These are phyloP conservation scores for Megaleporinus macrocephalus DNA, from an alignment of 2,113 vertebrate genomes.

Conservation along the genomic window DNA sequence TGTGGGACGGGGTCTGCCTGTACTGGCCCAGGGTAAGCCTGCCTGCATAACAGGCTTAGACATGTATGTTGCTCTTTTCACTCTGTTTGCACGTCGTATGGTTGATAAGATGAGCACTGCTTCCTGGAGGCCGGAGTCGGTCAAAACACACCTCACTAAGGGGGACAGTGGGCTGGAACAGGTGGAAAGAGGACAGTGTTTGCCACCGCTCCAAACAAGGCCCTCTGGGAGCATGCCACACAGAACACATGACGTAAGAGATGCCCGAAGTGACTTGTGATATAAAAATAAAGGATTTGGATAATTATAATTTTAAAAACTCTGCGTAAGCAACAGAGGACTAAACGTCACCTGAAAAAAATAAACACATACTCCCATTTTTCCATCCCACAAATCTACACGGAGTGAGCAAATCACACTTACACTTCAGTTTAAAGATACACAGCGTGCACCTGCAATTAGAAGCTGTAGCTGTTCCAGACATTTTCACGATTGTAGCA, in stretches of 20 bases:
- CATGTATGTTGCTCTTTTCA: background rate
- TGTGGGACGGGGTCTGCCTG: background rate
- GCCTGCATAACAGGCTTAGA: slow-evolving; percentile 2
- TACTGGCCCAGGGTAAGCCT: background rate
- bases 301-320: background rate
- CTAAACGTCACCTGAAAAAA: background rate
- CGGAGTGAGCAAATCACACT: too few relatives aligned
- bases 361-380: background rate
- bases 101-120: background rate
- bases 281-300: background rate
- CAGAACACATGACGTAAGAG: background rate
- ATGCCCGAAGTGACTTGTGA: background rate
- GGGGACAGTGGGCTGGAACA: background rate
- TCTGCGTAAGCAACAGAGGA: background rate
- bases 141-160: background rate
- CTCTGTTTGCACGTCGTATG: background rate
- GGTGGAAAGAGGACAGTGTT: slow-evolving; percentile 15
- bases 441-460: too few relatives aligned
- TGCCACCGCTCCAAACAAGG: background rate
- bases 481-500: too few relatives aligned
- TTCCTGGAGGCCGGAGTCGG: slow-evolving; percentile 11
- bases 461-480: too few relatives aligned
- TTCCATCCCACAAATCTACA: too few relatives aligned
- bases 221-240: background rate
- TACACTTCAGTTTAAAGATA: too few relatives aligned